Conservation (phyloP, 1,140 invertebrate genomes). For the Zophobas morio region DNA sequence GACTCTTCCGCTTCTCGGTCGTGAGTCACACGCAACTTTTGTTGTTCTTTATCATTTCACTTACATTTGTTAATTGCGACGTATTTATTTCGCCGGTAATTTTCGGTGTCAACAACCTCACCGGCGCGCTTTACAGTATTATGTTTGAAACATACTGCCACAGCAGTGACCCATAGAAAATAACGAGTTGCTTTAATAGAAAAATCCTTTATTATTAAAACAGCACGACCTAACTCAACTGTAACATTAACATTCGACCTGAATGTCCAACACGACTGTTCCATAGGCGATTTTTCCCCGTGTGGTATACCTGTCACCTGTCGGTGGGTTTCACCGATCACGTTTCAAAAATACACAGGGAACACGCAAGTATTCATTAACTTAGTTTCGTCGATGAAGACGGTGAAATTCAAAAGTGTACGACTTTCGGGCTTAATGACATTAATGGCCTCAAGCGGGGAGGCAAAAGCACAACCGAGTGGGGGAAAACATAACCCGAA, state of each 20-base stretch:
- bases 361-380: no score
- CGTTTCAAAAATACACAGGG: background rate
- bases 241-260: conserved; percentile 30
- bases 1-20: no score
- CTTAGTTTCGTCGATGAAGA: no score
- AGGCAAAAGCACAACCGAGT: background rate
- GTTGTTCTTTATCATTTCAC: background rate
- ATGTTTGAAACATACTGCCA: conserved; percentile 26
- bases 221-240: conserved; percentile 32
- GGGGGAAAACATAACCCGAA: background rate
- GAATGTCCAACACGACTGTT: conserved; percentile 7
- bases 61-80: no score
- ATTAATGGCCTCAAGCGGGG: no score
- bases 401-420: no score
- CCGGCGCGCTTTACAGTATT: conserved; percentile 7
- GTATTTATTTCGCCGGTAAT: background rate
- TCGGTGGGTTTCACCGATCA: conserved; percentile 29
- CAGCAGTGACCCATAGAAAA: conserved; percentile 26
- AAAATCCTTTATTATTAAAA: conserved; percentile 38
- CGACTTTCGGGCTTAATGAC: no score
- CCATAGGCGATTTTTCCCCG: conserved; percentile 13
- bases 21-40: no score
- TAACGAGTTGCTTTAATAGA: conserved; percentile 33
- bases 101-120: conserved; percentile 15
- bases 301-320: conserved; percentile 24